These are phyloP conservation scores for Sepiola atlantica DNA, from an alignment of 2,888 invertebrate species.

Conservation along the genomic window DNA sequence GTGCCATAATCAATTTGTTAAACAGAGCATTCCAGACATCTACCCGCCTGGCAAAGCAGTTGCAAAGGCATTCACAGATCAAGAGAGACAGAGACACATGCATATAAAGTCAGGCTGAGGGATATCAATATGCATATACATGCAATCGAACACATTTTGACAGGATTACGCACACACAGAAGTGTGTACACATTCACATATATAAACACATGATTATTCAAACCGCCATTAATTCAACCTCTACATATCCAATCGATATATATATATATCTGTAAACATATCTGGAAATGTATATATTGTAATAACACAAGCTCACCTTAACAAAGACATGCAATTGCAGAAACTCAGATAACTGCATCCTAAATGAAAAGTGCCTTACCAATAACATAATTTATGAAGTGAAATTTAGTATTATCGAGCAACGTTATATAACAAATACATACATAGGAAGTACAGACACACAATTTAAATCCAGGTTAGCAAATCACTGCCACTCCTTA, in stretches of 20 bases:
- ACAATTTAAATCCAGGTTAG: no score
- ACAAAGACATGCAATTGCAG: no score
- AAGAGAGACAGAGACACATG: not conserved
- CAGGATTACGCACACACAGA: not conserved
- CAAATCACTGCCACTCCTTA: no score
- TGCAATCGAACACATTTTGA: not conserved
- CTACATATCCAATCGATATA: not conserved
- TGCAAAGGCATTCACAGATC: not conserved
- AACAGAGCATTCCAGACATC: constrained; percentile 5
- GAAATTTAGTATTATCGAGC: no score
- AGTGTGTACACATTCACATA: not conserved
- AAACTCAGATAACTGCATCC: no score
- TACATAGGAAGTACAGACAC: no score
- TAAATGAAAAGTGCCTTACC: no score
- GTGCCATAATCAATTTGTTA: constrained; percentile 32
- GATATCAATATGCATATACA: not conserved
- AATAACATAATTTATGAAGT: no score
- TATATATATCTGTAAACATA: no score
- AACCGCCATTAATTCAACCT: not conserved
- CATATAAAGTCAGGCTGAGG: not conserved
- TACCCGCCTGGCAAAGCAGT: not conserved
- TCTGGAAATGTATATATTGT: no score
- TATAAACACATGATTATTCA: not conserved
- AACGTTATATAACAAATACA: no score
- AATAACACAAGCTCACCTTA: no score